phyloP scores from a whole-genome alignment of 2,888 invertebrate genomes.

The Dermolepida albohirtum region DNA sequence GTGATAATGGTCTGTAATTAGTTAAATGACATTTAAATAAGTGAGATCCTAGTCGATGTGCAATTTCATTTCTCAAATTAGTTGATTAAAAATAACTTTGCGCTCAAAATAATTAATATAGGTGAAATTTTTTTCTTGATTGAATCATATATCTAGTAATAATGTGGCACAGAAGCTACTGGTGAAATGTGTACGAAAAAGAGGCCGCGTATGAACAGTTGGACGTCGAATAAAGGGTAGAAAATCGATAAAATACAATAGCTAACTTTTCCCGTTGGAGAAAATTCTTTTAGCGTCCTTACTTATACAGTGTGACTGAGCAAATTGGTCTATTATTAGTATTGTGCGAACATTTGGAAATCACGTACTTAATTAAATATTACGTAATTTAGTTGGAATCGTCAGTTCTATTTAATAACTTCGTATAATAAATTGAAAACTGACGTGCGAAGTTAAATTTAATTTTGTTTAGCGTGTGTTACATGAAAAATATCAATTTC shows the following conservation, averaged over 20 bases:
- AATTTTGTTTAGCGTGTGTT: no score
- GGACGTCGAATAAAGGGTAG: slow-evolving; percentile 33
- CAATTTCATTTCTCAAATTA: no score
- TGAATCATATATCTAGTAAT: slow-evolving; percentile 7
- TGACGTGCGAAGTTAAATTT: no score
- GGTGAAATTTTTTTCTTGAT: slow-evolving; percentile 14
- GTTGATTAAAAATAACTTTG: no score
- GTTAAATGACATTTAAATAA: no score
- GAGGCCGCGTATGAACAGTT: slow-evolving; percentile 31
- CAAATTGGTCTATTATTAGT: slow-evolving; percentile 20
- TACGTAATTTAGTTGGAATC: no score
- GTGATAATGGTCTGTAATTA: no score
- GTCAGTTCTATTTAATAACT: no score
- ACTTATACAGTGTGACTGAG: slow-evolving; percentile 15
- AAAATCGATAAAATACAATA: slow-evolving; percentile 38
- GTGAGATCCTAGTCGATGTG: no score
- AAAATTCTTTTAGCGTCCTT: slow-evolving; percentile 25
- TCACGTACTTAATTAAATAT: no score
- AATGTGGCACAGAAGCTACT: slow-evolving; percentile 13
- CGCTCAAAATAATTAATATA: neutral
- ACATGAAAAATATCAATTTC: no score
- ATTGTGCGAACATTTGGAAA: neutral
- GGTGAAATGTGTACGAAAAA: slow-evolving; percentile 20
- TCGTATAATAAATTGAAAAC: no score
- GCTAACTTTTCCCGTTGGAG: slow-evolving; percentile 31